These are phyloP conservation scores for Podarcis siculus DNA, from an alignment of 2,797 vertebrate species.

Conservation along the genomic window DNA sequence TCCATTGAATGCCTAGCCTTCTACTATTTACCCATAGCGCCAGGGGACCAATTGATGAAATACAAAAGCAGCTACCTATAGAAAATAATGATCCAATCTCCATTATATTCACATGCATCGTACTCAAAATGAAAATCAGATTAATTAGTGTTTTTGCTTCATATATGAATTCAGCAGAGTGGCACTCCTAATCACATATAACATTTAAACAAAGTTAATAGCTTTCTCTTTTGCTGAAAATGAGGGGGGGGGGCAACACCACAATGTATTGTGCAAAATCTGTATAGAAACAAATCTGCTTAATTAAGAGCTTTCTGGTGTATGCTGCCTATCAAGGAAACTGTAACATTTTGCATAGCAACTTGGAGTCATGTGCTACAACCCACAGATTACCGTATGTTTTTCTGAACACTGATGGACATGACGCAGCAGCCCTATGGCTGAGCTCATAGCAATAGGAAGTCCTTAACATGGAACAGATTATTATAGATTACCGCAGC, in stretches of 20 bases:
- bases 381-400: not conserved
- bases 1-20: not conserved
- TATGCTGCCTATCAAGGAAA: conserved; percentile 14
- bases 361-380: not conserved
- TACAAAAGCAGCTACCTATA: not conserved
- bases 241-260: no score
- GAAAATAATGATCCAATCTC: not conserved
- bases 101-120: not conserved
- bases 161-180: not conserved
- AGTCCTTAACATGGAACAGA: not conserved
- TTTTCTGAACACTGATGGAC: not conserved
- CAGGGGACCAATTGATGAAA: not conserved
- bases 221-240: not conserved
- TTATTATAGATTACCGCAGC: conserved; percentile 13
- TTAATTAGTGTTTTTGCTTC: not conserved
- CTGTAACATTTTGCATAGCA: not conserved
- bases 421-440: not conserved
- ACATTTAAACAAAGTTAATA: not conserved
- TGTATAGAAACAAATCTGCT: not conserved
- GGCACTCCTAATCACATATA: conserved; percentile 20
- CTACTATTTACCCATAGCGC: not conserved
- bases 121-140: not conserved
- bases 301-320: not conserved
- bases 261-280: conserved; percentile 5
- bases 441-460: not conserved